phyloP scores from a whole-genome alignment of 37 sponge, comb jelly and placozoan species.

The Eunapius fragilis region DNA sequence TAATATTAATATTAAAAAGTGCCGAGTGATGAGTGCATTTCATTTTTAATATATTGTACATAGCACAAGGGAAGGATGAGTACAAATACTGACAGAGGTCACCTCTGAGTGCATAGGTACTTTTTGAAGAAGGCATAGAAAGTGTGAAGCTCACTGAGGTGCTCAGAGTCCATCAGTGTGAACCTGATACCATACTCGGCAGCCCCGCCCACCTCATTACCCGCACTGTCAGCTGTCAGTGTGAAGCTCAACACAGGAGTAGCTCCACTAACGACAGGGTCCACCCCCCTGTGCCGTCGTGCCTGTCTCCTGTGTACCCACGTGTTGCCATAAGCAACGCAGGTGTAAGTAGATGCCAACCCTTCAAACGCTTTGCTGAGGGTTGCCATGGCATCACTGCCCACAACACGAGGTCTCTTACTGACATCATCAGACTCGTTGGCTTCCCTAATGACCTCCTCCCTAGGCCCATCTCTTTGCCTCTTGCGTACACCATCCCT shows the following conservation, averaged over 20 bases:
- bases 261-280: background rate
- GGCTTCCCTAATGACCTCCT: background rate
- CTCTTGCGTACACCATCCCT: background rate
- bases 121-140: constrained; percentile 41
- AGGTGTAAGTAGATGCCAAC: constrained; percentile 5
- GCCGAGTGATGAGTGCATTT: too few species aligned
- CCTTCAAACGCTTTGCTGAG: background rate
- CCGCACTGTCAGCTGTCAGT: background rate
- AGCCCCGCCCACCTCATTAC: background rate
- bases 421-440: background rate
- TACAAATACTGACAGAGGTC: background rate
- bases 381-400: background rate
- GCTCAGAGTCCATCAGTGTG: background rate
- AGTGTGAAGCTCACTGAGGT: background rate
- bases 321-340: constrained; percentile 27
- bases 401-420: background rate
- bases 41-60: too few species aligned
- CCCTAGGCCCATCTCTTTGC: background rate
- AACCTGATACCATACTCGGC: background rate
- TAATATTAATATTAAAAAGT: too few species aligned
- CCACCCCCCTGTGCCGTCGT: background rate
- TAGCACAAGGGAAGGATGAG: background rate
- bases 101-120: background rate
- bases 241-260: background rate
- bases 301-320: constrained; percentile 38